A percentile compares a stretch with the other conserved stretches of the same genome.
Evolutionary conservation across 2,888 invertebrate genomes (phyloP).

Genomic region (Drosophila cyrtoloma): DNA sequence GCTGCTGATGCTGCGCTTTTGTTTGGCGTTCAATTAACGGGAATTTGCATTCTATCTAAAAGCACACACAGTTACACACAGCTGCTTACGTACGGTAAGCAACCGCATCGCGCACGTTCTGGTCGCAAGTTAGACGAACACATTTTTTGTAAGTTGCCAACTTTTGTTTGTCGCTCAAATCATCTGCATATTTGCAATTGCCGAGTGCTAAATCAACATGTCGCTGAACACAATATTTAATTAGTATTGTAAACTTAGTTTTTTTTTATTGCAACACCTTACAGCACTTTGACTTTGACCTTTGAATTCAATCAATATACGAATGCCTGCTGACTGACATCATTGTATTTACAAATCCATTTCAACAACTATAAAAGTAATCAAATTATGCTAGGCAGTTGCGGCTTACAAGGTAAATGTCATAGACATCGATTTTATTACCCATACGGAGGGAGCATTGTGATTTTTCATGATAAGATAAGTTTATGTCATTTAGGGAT

Average conservation of each 20-base stretch:
- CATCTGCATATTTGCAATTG: constrained; percentile 3
- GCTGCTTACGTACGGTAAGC: constrained; percentile 20
- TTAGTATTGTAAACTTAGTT: constrained; percentile 14
- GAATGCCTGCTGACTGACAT: constrained; percentile 21
- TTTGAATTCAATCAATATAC: constrained; percentile 46
- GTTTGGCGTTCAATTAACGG: constrained; percentile 77
- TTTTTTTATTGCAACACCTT: constrained; percentile 47
- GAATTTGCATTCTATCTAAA: constrained; percentile 74
- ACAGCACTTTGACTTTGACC: constrained; percentile 60
- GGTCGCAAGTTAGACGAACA: constrained; percentile 4
- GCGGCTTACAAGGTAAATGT: constrained; percentile 15
- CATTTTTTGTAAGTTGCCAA: constrained; percentile 6
- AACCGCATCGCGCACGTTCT: constrained; percentile 10
- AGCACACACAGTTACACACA: constrained; percentile 26
- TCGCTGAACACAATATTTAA: constrained; percentile 24
- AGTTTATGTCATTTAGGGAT: not conserved
- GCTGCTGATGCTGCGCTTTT: constrained; percentile 47
- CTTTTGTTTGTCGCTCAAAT: constrained; percentile 6
- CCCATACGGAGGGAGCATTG: too few relatives aligned
- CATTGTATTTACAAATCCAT: constrained; percentile 19
- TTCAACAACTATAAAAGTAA: not conserved
- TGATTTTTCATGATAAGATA: not conserved
- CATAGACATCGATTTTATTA: not conserved
- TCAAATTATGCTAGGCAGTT: constrained; percentile 2
- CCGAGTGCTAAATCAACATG: constrained; percentile 30